Evolutionary conservation across 2,888 invertebrate species (phyloP).

Genomic region (Lobophora halterata): DNA sequence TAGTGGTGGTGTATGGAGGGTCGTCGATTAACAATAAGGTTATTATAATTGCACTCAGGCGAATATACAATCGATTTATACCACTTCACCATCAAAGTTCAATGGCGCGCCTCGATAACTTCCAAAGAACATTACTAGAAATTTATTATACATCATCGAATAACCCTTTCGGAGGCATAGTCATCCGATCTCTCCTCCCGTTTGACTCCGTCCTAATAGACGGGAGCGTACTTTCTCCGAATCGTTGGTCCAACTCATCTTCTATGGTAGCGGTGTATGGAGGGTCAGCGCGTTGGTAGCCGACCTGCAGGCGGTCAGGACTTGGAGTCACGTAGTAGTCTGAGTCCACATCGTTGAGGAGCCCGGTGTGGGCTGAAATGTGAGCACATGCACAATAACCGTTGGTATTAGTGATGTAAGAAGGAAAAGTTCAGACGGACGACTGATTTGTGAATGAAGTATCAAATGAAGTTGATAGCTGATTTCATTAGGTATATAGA

Average conservation of each 20-base stretch:
- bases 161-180: conserved; percentile 87
- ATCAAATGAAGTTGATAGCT: too few relatives aligned
- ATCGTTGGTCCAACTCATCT: conserved; percentile 83
- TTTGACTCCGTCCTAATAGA: conserved; percentile 53
- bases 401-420: conserved; percentile 44
- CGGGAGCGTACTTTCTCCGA: conserved; percentile 83
- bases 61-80: too few relatives aligned
- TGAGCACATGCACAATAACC: conserved; percentile 75
- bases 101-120: too few relatives aligned
- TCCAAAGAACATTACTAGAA: too few relatives aligned
- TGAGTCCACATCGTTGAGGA: conserved; percentile 88
- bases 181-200: conserved; percentile 74
- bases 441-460: conserved; percentile 2
- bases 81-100: too few relatives aligned
- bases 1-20: too few relatives aligned
- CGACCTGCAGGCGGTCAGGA: conserved; percentile 47
- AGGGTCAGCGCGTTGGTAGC: conserved; percentile 56
- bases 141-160: conserved; percentile 89
- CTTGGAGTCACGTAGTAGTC: conserved; percentile 84
- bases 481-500: neutral
- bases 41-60: too few relatives aligned
- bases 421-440: conserved; percentile 23
- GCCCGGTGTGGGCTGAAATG: conserved; percentile 86
- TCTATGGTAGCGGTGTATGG: conserved; percentile 59
- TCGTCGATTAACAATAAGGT: too few relatives aligned